Base-by-base conservation (phyloP, 1,140 invertebrate species). In the Dendroctonus valens region DNA sequence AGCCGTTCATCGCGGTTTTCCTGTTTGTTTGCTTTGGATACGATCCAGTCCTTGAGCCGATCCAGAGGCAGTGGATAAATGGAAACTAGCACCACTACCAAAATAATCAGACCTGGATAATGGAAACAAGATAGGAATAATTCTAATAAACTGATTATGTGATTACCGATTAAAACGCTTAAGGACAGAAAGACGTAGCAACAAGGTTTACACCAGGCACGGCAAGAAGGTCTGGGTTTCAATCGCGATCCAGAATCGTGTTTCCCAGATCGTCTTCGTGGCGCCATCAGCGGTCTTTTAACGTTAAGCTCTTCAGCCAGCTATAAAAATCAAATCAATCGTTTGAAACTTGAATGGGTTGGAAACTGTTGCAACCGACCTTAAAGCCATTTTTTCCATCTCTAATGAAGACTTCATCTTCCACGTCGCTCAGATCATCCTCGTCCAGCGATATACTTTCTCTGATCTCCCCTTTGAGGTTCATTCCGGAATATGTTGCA, bases 381-480 rank as follows among this genome's bases (percentile, higher is more conserved):
- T 82, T 80, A 63, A 78, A 83, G 41, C 83, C 82, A 72, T 82
- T 85, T 77, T 84, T 83, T 7, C 87, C 87, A 81, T 90, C 87
- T 67, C 87, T 81, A 67, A 90, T 89, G 72, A 91, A 91, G 11
- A 91, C 89, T 75, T 89, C 87, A 76, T 91, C 89, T 72, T 91
- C 89, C 5, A 89, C 84, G 76, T 90, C 89, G 65, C 84, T 86
- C 12, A 84, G 69, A 72, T 87, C 85, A 49, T 86, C 85, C 46
- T 87, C 85, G 64, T 79, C 77, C 49, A 79, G 64, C 12, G 76
- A 78, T 12, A 79, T 74, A 66, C 76, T 78, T 69, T 79, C 77
- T 41, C 77, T 70, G 8, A 78, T 73, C 70, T 78, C 77, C 42
- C 75, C 74, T 48, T 71, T 69, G 55, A 78, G 59, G 63, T 68